Percentiles rank a stretch among this genome's conserved stretches.
Conservation (phyloP, 35 echinoderm and acorn worm species). For the Heliocidaris erythrogramma region DNA sequence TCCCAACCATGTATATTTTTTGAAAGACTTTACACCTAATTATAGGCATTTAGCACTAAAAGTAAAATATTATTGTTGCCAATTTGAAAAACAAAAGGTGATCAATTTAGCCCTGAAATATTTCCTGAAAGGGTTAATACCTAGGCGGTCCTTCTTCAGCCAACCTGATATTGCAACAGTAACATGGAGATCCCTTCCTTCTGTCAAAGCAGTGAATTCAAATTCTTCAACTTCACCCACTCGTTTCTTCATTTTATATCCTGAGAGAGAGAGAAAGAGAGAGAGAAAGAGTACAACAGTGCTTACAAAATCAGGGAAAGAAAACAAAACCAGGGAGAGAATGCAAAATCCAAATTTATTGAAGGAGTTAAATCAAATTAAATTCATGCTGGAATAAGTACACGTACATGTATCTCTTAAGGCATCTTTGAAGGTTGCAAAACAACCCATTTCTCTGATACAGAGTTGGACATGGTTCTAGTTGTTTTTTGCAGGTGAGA, state of each 20-base stretch:
- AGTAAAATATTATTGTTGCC: too few species aligned
- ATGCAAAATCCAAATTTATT: not conserved
- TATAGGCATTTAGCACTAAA: too few species aligned
- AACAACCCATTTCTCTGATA: too few species aligned
- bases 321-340: not conserved
- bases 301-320: not conserved
- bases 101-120: too few species aligned
- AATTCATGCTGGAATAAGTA: not conserved
- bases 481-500: too few species aligned
- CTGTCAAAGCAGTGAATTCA: conserved; percentile 79
- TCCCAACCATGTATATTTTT: too few species aligned
- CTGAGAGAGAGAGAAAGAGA: conserved; percentile 44
- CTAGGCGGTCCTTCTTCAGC: conserved; percentile 78
- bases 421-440: too few species aligned
- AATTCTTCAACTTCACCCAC: conserved; percentile 93
- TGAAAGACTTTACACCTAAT: too few species aligned
- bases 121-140: too few species aligned
- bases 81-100: too few species aligned
- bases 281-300: not conserved
- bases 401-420: too few species aligned
- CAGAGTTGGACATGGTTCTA: too few species aligned
- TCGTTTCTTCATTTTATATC: conserved; percentile 96
- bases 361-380: not conserved
- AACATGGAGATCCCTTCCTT: conserved; percentile 80
- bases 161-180: conserved; percentile 84